Conservation (phyloP, 1,140 invertebrate species). For the Zaprionus tsacasi region DNA sequence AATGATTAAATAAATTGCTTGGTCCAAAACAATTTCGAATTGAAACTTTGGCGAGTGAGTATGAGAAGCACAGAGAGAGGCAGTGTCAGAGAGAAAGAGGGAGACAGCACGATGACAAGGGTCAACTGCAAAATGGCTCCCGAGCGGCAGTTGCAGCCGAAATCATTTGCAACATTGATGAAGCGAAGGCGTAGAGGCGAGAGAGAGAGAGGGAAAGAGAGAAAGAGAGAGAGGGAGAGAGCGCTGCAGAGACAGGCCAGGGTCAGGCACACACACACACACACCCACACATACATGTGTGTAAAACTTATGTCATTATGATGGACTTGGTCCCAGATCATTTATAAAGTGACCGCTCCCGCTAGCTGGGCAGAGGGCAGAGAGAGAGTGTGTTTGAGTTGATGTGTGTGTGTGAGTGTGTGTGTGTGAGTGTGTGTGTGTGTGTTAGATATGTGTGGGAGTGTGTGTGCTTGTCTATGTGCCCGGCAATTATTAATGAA, state of each 20-base stretch:
- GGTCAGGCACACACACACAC: too few relatives aligned
- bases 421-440: neutral
- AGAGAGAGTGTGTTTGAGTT: neutral
- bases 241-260: too few relatives aligned
- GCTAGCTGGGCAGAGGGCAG: neutral
- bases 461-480: slow-evolving; percentile 7
- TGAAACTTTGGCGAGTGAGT: neutral
- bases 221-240: neutral
- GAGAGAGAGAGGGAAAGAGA: neutral
- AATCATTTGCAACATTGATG: slow-evolving; percentile 77
- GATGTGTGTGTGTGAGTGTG: neutral
- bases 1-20: slow-evolving; percentile 13
- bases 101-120: slow-evolving; percentile 45
- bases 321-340: slow-evolving; percentile 61
- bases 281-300: slow-evolving; percentile 31
- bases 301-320: slow-evolving; percentile 71
- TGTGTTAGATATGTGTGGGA: neutral
- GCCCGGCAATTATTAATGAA: slow-evolving; percentile 73
- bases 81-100: neutral
- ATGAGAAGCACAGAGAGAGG: neutral
- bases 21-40: neutral
- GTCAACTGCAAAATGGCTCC: slow-evolving; percentile 62
- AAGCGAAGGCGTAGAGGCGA: slow-evolving; percentile 5
- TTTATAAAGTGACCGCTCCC: slow-evolving; percentile 56
- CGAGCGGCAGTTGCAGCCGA: slow-evolving; percentile 47